Evolutionary conservation across 2,797 vertebrate species (phyloP).

Genomic region (Crocodylus rhombifer): DNA sequence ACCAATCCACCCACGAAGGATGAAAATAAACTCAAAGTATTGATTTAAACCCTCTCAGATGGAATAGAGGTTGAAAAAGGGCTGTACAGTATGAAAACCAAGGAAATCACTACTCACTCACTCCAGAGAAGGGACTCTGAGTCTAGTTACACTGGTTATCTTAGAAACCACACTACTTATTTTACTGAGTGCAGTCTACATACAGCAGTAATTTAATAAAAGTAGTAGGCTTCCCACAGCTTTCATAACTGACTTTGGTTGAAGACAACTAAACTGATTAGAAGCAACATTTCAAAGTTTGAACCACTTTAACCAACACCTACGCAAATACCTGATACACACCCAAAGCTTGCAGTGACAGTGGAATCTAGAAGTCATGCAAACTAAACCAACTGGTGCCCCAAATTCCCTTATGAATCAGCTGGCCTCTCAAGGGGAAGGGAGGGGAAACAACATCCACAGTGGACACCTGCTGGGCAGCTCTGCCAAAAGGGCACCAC

Average conservation of each 20-base stretch:
- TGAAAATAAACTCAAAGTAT: not conserved
- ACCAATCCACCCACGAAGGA: not conserved
- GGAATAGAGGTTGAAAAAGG: not conserved
- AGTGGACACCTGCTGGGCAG: too few species aligned
- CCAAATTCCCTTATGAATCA: too few species aligned
- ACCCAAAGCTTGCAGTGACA: not conserved
- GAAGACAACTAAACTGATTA: not conserved
- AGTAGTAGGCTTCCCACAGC: not conserved
- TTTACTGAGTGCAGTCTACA: fast-evolving
- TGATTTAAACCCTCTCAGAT: not conserved
- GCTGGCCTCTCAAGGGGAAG: too few species aligned
- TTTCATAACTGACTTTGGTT: not conserved
- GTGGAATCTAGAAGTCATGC: not conserved
- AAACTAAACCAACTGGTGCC: not conserved
- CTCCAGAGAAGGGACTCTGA: not conserved
- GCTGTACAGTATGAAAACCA: not conserved
- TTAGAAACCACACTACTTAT: not conserved
- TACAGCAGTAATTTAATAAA: not conserved
- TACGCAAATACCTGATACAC: not conserved
- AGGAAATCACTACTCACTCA: not conserved
- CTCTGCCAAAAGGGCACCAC: too few species aligned
- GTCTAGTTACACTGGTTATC: fast-evolving
- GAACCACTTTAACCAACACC: not conserved
- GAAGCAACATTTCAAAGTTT: not conserved
- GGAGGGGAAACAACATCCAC: too few species aligned